Percentiles rank a stretch among this genome's conserved stretches.
Conservation (phyloP, 2,113 vertebrate species). For the Aphyosemion australe region DNA sequence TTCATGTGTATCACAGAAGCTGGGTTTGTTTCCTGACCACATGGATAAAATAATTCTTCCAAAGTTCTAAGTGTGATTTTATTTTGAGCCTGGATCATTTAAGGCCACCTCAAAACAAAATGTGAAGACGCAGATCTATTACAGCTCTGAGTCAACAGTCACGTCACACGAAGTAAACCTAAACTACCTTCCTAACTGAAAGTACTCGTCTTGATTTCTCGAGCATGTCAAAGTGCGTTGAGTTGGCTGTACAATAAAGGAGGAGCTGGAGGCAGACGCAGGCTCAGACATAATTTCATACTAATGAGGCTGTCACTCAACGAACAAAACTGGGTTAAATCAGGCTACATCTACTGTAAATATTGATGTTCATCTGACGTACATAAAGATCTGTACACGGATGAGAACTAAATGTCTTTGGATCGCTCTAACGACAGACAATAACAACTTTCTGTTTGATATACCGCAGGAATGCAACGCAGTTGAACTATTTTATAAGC, state of each 20-base stretch:
- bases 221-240: background rate
- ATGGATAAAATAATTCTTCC: too few relatives aligned
- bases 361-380: background rate
- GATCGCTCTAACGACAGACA: background rate
- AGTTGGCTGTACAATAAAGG: background rate
- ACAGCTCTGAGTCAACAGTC: too few relatives aligned
- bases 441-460: background rate
- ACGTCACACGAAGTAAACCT: too few relatives aligned
- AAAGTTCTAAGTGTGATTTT: too few relatives aligned
- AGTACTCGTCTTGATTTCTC: background rate
- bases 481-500: too few relatives aligned
- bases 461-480: too few relatives aligned
- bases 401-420: background rate
- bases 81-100: too few relatives aligned
- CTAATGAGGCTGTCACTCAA: background rate
- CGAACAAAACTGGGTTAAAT: background rate
- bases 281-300: constrained; percentile 1
- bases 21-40: too few relatives aligned
- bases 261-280: background rate
- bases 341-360: background rate
- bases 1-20: too few relatives aligned
- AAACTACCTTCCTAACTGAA: too few relatives aligned
- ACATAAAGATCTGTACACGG: background rate
- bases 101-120: too few relatives aligned
- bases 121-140: too few relatives aligned